A percentile compares a stretch with the other conserved stretches of the same genome.
phyloP scores from a whole-genome alignment of 64 coral and sea anemone genomes.

The Actinia equina region DNA sequence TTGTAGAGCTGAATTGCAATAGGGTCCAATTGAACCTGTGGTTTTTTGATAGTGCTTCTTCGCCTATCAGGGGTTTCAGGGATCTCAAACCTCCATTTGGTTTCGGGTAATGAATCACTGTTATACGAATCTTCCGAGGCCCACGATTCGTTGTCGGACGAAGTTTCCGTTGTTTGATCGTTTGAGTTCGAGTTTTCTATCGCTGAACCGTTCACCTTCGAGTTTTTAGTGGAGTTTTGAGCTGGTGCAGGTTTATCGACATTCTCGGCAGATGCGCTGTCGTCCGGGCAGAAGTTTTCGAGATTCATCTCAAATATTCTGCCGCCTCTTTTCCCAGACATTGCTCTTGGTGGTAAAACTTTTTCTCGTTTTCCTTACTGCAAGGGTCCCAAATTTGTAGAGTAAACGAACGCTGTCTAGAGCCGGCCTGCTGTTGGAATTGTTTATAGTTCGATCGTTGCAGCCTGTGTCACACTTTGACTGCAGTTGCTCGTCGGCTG shows the following conservation, averaged over 20 bases:
- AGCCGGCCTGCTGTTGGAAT: background rate
- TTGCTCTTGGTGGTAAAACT: background rate
- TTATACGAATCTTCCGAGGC: slow-evolving; percentile 44
- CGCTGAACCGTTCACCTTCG: background rate
- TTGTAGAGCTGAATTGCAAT: slow-evolving; percentile 79
- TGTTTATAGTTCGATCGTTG: background rate
- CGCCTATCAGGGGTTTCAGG: slow-evolving; percentile 40
- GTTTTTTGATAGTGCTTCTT: slow-evolving; percentile 78
- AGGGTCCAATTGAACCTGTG: slow-evolving; percentile 78
- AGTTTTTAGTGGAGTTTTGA: background rate
- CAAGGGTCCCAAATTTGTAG: background rate
- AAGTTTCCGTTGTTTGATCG: background rate
- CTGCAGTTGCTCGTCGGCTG: background rate
- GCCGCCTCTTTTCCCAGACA: background rate
- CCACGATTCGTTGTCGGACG: slow-evolving; percentile 61
- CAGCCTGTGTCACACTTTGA: background rate
- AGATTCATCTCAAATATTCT: slow-evolving; percentile 2
- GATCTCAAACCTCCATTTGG: slow-evolving; percentile 55
- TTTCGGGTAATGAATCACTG: slow-evolving; percentile 24
- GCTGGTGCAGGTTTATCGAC: background rate
- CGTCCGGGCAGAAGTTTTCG: background rate
- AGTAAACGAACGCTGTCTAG: background rate
- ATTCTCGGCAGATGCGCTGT: background rate
- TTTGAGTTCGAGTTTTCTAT: background rate
- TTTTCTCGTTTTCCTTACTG: background rate